phyloP scores from a whole-genome alignment of 2,797 vertebrate genomes.

The Tadarida brasiliensis region DNA sequence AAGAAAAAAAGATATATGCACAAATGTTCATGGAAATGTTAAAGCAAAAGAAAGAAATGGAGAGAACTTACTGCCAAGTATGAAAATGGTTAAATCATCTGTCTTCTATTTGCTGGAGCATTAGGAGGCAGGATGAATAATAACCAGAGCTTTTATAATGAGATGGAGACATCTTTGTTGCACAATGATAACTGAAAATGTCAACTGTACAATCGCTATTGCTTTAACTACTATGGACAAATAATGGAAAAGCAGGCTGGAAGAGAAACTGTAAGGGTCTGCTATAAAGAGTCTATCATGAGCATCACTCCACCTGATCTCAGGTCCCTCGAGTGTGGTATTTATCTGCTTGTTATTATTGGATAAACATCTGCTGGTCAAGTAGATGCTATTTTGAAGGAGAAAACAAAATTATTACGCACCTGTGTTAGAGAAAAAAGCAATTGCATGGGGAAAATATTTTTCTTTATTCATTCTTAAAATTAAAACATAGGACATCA shows the following conservation, averaged over 20 bases:
- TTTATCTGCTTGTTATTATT: not conserved
- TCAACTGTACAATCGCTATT: not conserved
- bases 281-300: not conserved
- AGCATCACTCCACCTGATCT: not conserved
- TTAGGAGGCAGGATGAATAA: not conserved
- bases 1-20: not conserved
- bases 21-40: not conserved
- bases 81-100: not conserved
- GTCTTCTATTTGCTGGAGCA: not conserved
- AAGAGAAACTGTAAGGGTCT: not conserved
- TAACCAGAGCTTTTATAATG: not conserved
- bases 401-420: conserved; percentile 35
- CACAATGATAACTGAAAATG: not conserved
- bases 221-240: not conserved
- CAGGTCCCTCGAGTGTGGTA: not conserved
- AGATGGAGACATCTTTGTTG: not conserved
- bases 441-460: not conserved
- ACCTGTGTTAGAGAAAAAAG: not conserved
- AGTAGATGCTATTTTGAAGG: not conserved
- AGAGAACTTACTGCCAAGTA: not conserved
- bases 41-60: not conserved
- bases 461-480: not conserved
- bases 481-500: not conserved
- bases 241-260: not conserved
- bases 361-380: not conserved